Evolutionary conservation across 1,140 invertebrate genomes (phyloP).

Genomic region (Branchinecta lynchi): DNA sequence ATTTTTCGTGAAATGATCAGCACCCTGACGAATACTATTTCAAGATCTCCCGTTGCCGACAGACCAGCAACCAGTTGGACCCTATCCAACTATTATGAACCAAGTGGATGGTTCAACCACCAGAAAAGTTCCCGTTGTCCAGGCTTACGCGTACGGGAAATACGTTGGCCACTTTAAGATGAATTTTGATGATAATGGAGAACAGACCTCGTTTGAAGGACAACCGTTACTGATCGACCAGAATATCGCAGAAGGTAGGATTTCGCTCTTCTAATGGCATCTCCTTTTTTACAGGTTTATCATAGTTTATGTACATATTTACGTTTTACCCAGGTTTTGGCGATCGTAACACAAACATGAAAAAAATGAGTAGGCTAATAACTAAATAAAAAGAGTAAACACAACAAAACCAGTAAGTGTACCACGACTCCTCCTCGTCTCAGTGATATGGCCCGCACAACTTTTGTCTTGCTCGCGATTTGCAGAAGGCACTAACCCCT

Average conservation of each 20-base stretch:
- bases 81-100: slow-evolving; percentile 57
- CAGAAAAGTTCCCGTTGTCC: slow-evolving; percentile 63
- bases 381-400: no score
- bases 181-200: slow-evolving; percentile 54
- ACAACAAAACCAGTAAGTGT: no score
- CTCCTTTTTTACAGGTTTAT: no score
- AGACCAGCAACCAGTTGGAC: slow-evolving; percentile 45
- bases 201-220: slow-evolving; percentile 48
- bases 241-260: slow-evolving; percentile 42
- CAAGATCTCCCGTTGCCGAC: slow-evolving; percentile 36
- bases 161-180: slow-evolving; percentile 64
- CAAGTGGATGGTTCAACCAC: slow-evolving; percentile 41
- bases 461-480: no score
- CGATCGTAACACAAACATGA: no score
- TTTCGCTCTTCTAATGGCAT: neutral
- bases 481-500: no score
- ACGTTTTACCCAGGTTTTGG: no score
- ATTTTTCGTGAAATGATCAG: no score
- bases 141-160: slow-evolving; percentile 81
- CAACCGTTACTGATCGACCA: slow-evolving; percentile 61
- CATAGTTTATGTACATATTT: no score
- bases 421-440: no score
- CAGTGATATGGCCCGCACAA: no score
- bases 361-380: no score
- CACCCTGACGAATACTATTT: neutral